A percentile compares a stretch with the other conserved stretches of the same genome.
Conservation (phyloP, 2,113 vertebrate species). For the Lanius collurio region DNA sequence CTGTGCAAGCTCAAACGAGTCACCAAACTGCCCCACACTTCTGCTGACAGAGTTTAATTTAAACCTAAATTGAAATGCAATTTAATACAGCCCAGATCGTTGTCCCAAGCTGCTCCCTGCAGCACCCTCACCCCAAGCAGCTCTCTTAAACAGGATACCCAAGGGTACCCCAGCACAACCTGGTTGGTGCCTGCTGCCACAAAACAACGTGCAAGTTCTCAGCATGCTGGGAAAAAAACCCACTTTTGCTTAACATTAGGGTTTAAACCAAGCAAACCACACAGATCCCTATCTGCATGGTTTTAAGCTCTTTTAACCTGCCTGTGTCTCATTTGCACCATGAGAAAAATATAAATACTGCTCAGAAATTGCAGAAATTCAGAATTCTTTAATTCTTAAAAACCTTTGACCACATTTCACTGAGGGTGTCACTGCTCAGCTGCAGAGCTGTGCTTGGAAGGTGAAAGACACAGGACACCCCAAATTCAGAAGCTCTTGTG, state of each 20-base stretch:
- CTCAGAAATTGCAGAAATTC: background rate
- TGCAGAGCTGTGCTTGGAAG: background rate
- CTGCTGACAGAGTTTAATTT: background rate
- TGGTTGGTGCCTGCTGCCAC: background rate
- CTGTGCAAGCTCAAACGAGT: background rate
- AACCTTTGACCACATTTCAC: accelerated
- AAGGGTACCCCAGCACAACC: background rate
- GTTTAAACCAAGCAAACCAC: background rate
- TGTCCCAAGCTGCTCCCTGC: background rate
- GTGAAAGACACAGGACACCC: background rate
- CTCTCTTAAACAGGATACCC: background rate
- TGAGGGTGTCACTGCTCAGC: background rate
- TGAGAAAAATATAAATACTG: background rate
- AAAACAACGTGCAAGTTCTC: background rate
- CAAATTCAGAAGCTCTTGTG: background rate
- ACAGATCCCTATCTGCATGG: background rate
- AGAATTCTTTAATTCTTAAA: background rate
- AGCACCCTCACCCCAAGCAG: background rate
- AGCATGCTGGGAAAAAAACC: accelerated
- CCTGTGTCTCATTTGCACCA: accelerated
- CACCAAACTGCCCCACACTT: background rate
- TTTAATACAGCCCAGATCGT: background rate
- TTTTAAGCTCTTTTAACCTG: background rate
- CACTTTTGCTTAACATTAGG: background rate
- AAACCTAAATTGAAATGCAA: background rate